Base-by-base conservation (phyloP, 2,797 vertebrate genomes). In the Caiman crocodilus region DNA sequence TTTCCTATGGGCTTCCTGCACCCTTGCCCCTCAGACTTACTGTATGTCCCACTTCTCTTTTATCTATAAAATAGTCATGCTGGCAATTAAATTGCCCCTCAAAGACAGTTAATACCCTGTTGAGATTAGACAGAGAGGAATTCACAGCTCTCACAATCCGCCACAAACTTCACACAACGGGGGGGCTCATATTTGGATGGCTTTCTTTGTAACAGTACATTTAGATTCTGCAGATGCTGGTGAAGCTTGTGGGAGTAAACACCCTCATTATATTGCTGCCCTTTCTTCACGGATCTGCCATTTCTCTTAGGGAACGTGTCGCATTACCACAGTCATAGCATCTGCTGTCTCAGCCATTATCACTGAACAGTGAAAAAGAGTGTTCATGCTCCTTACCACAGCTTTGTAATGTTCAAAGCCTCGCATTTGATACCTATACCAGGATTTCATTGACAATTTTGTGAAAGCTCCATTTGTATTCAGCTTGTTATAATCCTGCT, bases 161-260 rank as follows among this genome's bases (percentile, higher is more conserved):
- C 69, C 4, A 8, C 35, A 71, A 23, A 42, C 69, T 25, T 23
- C 21, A 42, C 35, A 42, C 23, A 50, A 35, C 14, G 69, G 7
- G 57, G 2, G 69, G 13, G 0, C 21, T 94, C 26, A 57, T 9
- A 12, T 0, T 0, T 58, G 26, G 20, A 35, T 76, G 17, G 35
- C 8, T 58, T 60, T 60, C 14, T 88, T 82, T 23, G 7, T 28
- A 64, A 16, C 78, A 25, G 21, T n/a, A 6, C 15, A 77, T 4
- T n/a, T 74, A 32, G 4, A 35, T 35, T 14, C 69, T 78, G 32
- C 60, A 90, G 79, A 42, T 64, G 9, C 60, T 84, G 2, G 63
- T 82, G 76, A 78, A 61, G 32, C 17, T 63, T 67, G 30, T 77
- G 55, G 13, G 60, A 74, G 76, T 0, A 2, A 3, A 0, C n/a